Base-by-base conservation (phyloP, 2,797 vertebrate genomes). In the Galagoides demidoff region DNA sequence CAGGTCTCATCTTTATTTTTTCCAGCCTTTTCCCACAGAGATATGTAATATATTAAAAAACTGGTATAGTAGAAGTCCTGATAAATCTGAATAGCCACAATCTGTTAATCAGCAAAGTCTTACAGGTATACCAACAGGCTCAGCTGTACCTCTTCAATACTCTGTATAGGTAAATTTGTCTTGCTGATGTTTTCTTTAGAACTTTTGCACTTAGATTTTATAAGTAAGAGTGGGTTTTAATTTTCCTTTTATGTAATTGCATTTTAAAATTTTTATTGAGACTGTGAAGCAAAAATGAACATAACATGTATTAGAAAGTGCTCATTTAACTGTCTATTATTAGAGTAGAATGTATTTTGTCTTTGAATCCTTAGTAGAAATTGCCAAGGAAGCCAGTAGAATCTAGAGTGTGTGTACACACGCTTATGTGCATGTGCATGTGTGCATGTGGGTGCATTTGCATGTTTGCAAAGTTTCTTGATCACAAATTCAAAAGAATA, bases 121-220 rank as follows among this genome's bases (percentile, higher is more conserved):
- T 34, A 11, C 23, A 27, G 22, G 0, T 3, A 11, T n/a, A n/a
- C 49, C 43, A 29, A 5, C 4, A 2, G 55, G 14, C 49, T 31
- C n/a, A 70, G 3, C 76, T 70, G 9, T 22, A 43, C 37, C 49
- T 81, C 20, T 5, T 23, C 19, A 55, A 79, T 16, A 45, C 7
- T 37, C 37, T 14, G 5, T 29, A 64, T 31, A 78, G 64, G 12
- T 49, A 37, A n/a, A 29, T 79, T 45, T 45, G 12, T 55, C 73
- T 84, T 52, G 19, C 7, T 45, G 22, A 49, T 77, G 45, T 78
- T 45, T 59, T 70, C 5, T 59, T 29, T 70, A 70, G 39, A 70
- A 70, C 45, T 70, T 85, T 59, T 78, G 63, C 23, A 49, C 25
- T 64, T 55, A 43, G 31, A n/a, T 71, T 79, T 79, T 61, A 6